Evolutionary conservation across 2,113 vertebrate species (phyloP).

Genomic region (Macrotis lagotis): DNA sequence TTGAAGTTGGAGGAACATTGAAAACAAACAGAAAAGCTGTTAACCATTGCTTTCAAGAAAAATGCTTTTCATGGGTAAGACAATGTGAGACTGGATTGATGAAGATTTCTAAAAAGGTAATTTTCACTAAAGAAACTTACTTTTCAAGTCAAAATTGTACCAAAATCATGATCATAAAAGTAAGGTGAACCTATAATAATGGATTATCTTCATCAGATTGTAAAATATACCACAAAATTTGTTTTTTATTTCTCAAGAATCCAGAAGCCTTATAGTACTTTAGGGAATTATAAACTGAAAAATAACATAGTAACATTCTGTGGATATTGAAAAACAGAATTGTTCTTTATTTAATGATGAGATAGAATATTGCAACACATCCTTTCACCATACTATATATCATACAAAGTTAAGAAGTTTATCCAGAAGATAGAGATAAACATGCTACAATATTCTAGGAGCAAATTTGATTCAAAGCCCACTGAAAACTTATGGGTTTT

Average conservation of each 20-base stretch:
- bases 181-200: neutral
- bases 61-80: neutral
- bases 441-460: neutral
- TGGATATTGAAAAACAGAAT: neutral
- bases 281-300: neutral
- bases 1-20: neutral
- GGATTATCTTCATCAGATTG: neutral
- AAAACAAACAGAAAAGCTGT: neutral
- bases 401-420: neutral
- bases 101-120: neutral
- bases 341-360: neutral
- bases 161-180: neutral
- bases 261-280: neutral
- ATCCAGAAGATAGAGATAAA: neutral
- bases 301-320: neutral
- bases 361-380: neutral
- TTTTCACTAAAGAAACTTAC: neutral
- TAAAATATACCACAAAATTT: neutral
- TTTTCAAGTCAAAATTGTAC: neutral
- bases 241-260: neutral
- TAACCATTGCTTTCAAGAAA: neutral
- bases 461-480: neutral
- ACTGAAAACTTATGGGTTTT: neutral
- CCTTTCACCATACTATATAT: neutral
- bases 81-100: neutral